Evolutionary conservation across 2,888 invertebrate species (phyloP).

Genomic region (Amblyjoppa proteus): DNA sequence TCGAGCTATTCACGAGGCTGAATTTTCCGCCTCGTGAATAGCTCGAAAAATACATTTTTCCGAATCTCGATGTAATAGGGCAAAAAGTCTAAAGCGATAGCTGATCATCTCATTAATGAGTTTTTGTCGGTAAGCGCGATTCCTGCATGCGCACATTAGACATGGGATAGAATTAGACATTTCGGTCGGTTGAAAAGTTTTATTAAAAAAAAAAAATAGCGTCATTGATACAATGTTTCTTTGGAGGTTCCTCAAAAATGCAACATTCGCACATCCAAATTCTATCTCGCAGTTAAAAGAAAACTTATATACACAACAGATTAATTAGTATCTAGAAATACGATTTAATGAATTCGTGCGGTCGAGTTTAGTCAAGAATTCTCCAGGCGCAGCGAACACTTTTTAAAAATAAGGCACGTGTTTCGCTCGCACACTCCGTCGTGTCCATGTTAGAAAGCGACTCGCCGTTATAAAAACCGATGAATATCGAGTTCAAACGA

Average conservation of each 20-base stretch:
- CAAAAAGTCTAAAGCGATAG: too few species aligned
- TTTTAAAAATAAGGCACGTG: neutral
- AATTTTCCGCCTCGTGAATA: too few species aligned
- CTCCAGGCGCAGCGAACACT: neutral
- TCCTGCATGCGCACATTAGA: too few species aligned
- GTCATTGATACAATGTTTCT: slow-evolving; percentile 6
- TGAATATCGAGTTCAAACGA: neutral
- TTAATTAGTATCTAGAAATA: slow-evolving; percentile 9
- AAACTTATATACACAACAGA: slow-evolving; percentile 4
- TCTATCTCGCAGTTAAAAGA: neutral
- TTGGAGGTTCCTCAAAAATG: slow-evolving; percentile 11
- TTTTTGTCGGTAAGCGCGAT: too few species aligned
- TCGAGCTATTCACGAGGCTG: too few species aligned
- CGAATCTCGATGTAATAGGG: too few species aligned
- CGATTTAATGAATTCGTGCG: neutral
- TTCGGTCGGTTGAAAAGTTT: slow-evolving; percentile 1
- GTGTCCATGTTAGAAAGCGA: neutral
- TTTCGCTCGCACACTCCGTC: neutral
- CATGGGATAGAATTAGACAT: too few species aligned
- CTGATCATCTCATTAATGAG: too few species aligned
- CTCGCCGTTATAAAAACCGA: neutral
- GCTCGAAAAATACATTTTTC: too few species aligned
- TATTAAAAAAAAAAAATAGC: slow-evolving; percentile 5
- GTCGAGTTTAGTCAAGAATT: slow-evolving; percentile 2
- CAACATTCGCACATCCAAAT: slow-evolving; percentile 25